These are phyloP conservation scores for Anagyrus pseudococci DNA, from an alignment of 2,888 invertebrate species.

Conservation along the genomic window DNA sequence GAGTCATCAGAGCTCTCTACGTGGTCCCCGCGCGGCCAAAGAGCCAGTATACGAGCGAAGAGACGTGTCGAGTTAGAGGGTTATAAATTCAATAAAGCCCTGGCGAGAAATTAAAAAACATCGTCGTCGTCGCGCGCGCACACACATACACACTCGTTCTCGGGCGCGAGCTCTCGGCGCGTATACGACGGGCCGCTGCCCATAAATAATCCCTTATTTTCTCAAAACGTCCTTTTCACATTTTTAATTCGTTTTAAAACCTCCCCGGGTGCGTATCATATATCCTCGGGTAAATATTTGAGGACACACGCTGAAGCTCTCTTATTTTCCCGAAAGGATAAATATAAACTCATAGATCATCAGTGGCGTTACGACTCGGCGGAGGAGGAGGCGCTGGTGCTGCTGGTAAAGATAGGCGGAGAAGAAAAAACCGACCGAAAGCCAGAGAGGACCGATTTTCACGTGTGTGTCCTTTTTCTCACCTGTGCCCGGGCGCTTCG, in stretches of 20 bases:
- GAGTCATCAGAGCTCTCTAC: conserved; percentile 22
- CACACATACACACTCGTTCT: neutral
- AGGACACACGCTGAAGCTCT: conserved; percentile 24
- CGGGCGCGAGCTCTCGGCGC: too few relatives aligned
- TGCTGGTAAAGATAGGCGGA: too few relatives aligned
- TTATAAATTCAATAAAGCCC: conserved; percentile 9
- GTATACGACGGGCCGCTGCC: too few relatives aligned
- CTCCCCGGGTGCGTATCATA: conserved; percentile 16
- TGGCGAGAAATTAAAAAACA: conserved; percentile 12
- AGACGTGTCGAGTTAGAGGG: neutral
- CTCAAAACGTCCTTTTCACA: conserved; percentile 20
- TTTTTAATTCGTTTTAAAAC: conserved; percentile 32
- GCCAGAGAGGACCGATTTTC: conserved; percentile 26
- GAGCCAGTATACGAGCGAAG: neutral
- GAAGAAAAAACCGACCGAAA: neutral
- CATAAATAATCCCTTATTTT: conserved; percentile 33
- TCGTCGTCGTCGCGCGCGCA: neutral
- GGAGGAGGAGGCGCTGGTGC: too few relatives aligned
- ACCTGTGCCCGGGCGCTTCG: too few relatives aligned
- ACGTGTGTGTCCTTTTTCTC: conserved; percentile 33
- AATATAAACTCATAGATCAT: conserved; percentile 36
- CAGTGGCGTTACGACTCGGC: neutral
- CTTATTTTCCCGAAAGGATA: conserved; percentile 29
- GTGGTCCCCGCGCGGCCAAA: too few relatives aligned
- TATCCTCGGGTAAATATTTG: conserved; percentile 39